Base-by-base conservation (phyloP, 2,113 vertebrate species). In the Petaurus breviceps region DNA sequence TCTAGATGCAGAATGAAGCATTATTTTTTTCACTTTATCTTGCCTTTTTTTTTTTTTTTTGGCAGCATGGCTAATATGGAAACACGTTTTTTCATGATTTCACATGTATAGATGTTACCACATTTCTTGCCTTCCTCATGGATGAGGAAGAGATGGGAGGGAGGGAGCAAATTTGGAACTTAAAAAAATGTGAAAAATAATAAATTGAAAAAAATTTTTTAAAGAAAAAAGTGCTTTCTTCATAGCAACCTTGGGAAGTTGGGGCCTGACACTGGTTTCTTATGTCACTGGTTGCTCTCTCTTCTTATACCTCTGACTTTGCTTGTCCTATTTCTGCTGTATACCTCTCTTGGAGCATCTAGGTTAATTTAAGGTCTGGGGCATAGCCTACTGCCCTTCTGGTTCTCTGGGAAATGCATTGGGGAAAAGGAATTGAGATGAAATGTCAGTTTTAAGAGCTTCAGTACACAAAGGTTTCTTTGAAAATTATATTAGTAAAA, bases 351-450 rank as follows among this genome's bases (percentile, higher is more conserved):
- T 92, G 43, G 43, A 47, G 26, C 22, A 61, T 57, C 77, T 28
- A n/a, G 43, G 47, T 49, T 25, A 53, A 22, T n/a, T 23, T 0
- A 46, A 22, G 92, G 23, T 11, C 49, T 90, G 57, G 51, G 46
- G 53, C 37, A 52, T 93, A 57, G 25, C 46, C 23, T 92, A 92
- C 43, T 89, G 47, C 47, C 0, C 0, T 3, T 9, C 23, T 2
- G 51, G 4, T 3, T 31, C 51, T 53, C 91, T 96, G 37, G 94
- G 92, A 91, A 16, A 25, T 1, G 31, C 51, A 31, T 16, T 26
- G 57, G 90, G 43, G 93, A 95, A 92, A 61, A 46, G 24, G n/a
- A 52, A 90, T 90, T 90, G 54, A 89, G 91, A 93, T 91, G 57
- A 92, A 89, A 95, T 8, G 6, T 28, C 47, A 92, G 26, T 51